Percentiles rank a stretch among this genome's conserved stretches.
Conservation (phyloP, 2,113 vertebrate species). For the Acanthisitta chloris region DNA sequence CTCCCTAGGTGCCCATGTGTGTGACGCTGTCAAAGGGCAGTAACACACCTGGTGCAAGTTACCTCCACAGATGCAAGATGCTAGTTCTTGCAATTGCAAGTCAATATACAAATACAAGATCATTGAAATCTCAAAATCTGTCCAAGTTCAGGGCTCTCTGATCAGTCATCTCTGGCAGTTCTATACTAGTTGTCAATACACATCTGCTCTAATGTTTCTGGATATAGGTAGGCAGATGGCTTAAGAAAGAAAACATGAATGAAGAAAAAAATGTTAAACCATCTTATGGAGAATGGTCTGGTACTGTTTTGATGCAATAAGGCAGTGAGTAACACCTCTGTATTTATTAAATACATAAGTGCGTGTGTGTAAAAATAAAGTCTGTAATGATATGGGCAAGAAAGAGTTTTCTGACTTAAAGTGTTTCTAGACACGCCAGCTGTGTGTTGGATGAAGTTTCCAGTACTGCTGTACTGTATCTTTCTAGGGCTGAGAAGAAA, state of each 20-base stretch:
- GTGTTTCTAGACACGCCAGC: not conserved
- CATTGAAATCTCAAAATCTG: not conserved
- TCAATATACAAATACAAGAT: not conserved
- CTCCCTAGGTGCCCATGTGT: accelerated
- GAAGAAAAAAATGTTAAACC: not conserved
- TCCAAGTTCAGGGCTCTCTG: not conserved
- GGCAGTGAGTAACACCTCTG: not conserved
- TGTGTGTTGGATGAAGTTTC: not conserved
- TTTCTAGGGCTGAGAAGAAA: not conserved
- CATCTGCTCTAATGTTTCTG: not conserved
- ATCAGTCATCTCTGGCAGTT: not conserved
- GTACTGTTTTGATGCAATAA: not conserved
- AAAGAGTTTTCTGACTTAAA: not conserved
- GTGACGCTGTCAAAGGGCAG: not conserved
- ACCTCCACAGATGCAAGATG: accelerated
- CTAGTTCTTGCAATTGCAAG: not conserved
- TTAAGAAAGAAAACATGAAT: not conserved
- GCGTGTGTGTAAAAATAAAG: not conserved
- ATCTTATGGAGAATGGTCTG: not conserved
- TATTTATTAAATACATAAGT: not conserved
- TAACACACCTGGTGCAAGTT: too few relatives aligned
- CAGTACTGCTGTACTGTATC: not conserved
- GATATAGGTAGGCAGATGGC: not conserved
- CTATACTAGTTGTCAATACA: not conserved
- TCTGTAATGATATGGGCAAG: not conserved